Base-by-base conservation (phyloP, 2,797 vertebrate genomes). In the Tinamus major region DNA sequence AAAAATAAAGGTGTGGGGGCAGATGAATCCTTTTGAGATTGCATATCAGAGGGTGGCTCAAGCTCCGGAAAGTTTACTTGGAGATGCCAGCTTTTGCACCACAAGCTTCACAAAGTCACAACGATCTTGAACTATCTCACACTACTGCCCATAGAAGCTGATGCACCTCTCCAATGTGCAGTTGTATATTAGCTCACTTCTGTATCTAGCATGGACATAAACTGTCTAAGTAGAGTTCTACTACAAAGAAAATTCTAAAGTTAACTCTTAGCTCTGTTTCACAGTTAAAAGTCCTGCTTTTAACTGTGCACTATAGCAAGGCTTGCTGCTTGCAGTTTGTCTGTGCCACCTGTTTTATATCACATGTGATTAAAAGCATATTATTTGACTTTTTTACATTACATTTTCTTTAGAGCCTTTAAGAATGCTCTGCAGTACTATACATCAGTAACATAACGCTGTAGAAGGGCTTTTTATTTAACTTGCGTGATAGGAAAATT, bases 391-490 rank as follows among this genome's bases (percentile, higher is more conserved):
- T 48, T 48, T 51, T 80, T 79, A 4, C 4, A 23, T 74, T 78
- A 8, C 53, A 18, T 70, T 91, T 86, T 89, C 61, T 16, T 42
- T 55, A 67, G 70, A 91, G 31, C 31, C 31, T 89, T 93, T 79
- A 80, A 79, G 90, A 95, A 20, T 55, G 15, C 53, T 55, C 29
- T 55, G 27, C 29, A 55, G 29, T 31, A 33, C 65, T 35, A 24
- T 18, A 33, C 5, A 0, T 86, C 74, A 61, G 7, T 91, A 84
- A 56, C 68, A 82, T 75, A 88, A 71, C 15, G 20, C 39, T 74
- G 80, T 87, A 94, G 69, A 53, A 61, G 26, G 31, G 31, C 46
- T 85, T 89, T 81, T 93, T 92, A 49, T 91, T 90, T 64, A n/a
- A 81, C n/a, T 63, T 79, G 51, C 37, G 79, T 70, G 37, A 19